Evolutionary conservation across 2,797 vertebrate species (phyloP), one percentile per base, ranked within the genome.

Genomic region (Manis javanica): DNA sequence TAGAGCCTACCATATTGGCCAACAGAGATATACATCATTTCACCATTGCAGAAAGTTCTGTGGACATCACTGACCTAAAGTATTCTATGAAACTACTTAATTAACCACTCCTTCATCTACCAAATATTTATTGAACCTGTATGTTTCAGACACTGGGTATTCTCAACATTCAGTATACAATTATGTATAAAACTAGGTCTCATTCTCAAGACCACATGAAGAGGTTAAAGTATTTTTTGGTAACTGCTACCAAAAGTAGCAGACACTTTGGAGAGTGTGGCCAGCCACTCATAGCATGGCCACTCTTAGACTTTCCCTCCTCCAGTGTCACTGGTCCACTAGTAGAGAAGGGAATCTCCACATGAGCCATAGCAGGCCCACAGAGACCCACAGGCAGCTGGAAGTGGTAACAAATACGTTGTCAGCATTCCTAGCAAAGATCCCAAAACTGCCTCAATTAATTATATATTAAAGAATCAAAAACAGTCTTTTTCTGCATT

Each of bases 131-230:
- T 72, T 83, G 21, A 55, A 74, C 13, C 3, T 68, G 3, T 66
- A 10, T 78, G 10, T 21, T 14, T 19, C 39, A 81, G 21, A 29
- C 37, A 55, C 8, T 68, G 24, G 29, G 12, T 69, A 81, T 51
- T 95, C 81, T 59, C 68, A 19, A 81, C 15, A 12, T 2, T 95
- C 37, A 24, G 7, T 89, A 86, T n/a, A 64, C 16, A n/a, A 14
- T 18, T 79, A 7, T 87, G 5, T 39, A 55, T 59, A 96, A 92
- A 96, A 86, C 12, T 7, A 69, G 91, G 29, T 75, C 18, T 53
- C 21, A 15, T 39, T 90, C 82, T 93, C 46, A 87, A 82, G 51
- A 69, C 5, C n/a, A 89, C 37, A 21, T 46, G 34, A 63, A 82
- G 11, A 79, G 4, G 16, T 31, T 34, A 18, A 87, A 23, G 34